A percentile compares a stretch with the other conserved stretches of the same genome.
Evolutionary conservation across 1,140 invertebrate genomes (phyloP).

Genomic region (Spodoptera frugiperda): DNA sequence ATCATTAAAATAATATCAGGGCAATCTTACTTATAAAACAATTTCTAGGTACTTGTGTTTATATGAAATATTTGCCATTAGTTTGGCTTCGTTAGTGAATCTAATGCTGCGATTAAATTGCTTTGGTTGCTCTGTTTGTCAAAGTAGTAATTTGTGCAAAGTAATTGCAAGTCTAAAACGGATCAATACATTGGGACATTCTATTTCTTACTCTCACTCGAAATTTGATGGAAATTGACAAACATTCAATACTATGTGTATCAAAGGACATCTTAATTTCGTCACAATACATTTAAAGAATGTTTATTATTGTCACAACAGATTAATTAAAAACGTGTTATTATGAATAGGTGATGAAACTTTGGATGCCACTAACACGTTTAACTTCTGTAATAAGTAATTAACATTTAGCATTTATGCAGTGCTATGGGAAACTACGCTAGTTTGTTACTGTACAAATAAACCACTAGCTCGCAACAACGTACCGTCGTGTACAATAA

Average conservation of each 20-base stretch:
- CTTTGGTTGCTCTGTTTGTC: slow-evolving; percentile 56
- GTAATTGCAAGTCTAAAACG: slow-evolving; percentile 45
- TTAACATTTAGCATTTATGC: slow-evolving; percentile 20
- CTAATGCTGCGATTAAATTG: slow-evolving; percentile 52
- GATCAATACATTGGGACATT: slow-evolving; percentile 46
- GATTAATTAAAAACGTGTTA: slow-evolving; percentile 56
- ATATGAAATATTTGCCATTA: slow-evolving; percentile 46
- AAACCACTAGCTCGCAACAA: slow-evolving; percentile 23
- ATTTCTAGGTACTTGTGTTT: slow-evolving; percentile 41
- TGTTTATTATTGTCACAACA: slow-evolving; percentile 74
- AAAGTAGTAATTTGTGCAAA: slow-evolving; percentile 46
- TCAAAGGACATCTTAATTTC: slow-evolving; percentile 51
- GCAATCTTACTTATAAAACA: slow-evolving; percentile 43
- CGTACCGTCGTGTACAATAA: slow-evolving; percentile 3
- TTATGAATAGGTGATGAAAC: slow-evolving; percentile 29
- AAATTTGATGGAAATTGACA: slow-evolving; percentile 59
- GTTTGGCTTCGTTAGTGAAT: slow-evolving; percentile 52
- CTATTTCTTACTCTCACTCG: slow-evolving; percentile 53
- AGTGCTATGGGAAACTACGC: slow-evolving; percentile 14
- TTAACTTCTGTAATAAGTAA: slow-evolving; percentile 9
- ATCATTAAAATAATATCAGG: slow-evolving; percentile 48
- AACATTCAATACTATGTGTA: slow-evolving; percentile 49
- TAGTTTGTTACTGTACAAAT: slow-evolving; percentile 34
- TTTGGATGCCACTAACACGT: slow-evolving; percentile 37
- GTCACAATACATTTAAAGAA: slow-evolving; percentile 56